phyloP scores from a whole-genome alignment of 2,888 invertebrate species.

The Punctoribates punctum region DNA sequence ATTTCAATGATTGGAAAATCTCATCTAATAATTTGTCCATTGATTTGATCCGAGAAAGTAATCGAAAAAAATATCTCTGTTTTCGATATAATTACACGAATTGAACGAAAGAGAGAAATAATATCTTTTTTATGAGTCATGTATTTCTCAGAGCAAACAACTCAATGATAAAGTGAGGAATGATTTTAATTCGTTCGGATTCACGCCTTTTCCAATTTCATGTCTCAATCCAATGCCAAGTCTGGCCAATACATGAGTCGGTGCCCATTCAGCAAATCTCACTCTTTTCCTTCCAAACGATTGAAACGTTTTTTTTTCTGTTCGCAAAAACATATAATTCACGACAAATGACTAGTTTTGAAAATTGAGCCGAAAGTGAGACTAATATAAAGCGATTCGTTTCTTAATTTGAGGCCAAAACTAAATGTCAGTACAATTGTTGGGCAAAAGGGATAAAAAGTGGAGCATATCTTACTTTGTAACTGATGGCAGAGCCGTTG shows the following conservation, averaged over 20 bases:
- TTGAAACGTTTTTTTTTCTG: too few species aligned
- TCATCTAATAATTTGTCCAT: too few species aligned
- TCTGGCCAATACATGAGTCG: neutral
- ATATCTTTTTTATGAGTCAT: neutral
- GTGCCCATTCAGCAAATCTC: too few species aligned
- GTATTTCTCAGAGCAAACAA: neutral
- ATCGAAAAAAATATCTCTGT: too few species aligned
- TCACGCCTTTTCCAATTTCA: neutral
- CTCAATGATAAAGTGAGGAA: neutral
- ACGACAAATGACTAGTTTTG: neutral
- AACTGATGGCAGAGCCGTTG: neutral
- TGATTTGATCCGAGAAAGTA: too few species aligned
- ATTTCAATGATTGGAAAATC: too few species aligned
- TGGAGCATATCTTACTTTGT: neutral
- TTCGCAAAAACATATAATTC: too few species aligned
- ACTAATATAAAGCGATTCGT: neutral
- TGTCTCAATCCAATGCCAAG: neutral
- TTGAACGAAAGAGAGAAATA: neutral
- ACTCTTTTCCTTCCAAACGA: too few species aligned
- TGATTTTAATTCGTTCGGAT: constrained; percentile 3
- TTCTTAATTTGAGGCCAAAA: neutral
- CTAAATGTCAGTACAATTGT: neutral
- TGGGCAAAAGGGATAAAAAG: neutral
- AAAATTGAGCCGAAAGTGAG: neutral
- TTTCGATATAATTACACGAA: neutral